These are phyloP conservation scores for Oryzias curvinotus DNA, from an alignment of 2,113 vertebrate genomes.

Conservation along the genomic window DNA sequence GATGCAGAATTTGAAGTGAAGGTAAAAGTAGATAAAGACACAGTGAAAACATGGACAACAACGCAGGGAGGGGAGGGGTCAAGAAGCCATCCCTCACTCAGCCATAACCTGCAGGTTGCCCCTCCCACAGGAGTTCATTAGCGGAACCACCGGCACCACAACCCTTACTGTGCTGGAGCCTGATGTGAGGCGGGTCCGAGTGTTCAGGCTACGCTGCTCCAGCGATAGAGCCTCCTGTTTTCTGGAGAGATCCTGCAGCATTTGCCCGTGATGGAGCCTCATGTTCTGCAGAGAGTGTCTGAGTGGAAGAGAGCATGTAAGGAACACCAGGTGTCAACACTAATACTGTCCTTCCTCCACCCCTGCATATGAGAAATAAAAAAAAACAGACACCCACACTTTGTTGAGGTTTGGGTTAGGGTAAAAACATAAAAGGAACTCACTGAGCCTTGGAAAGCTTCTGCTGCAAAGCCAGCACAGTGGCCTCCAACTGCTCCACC, in stretches of 20 bases:
- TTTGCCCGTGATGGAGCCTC: conserved; percentile 80
- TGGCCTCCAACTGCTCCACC: conserved; percentile 83
- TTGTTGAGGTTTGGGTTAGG: too few relatives aligned
- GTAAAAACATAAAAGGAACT: conserved; percentile 36
- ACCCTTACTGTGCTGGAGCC: neutral
- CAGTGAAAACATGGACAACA: too few relatives aligned
- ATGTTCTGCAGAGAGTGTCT: conserved; percentile 84
- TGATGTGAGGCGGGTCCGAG: conserved; percentile 45
- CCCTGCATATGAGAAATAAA: too few relatives aligned
- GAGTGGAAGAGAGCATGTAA: neutral
- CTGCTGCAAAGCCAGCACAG: conserved; percentile 76
- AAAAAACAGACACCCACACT: too few relatives aligned
- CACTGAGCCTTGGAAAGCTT: conserved; percentile 88
- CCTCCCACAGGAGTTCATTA: conserved; percentile 73
- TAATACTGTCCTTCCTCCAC: neutral
- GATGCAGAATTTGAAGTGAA: too few relatives aligned
- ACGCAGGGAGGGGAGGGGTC: too few relatives aligned
- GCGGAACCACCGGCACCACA: conserved; percentile 47
- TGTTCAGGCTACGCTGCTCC: conserved; percentile 68
- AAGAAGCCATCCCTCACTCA: conserved; percentile 17
- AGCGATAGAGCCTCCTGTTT: conserved; percentile 78
- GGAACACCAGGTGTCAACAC: neutral
- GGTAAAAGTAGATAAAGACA: too few relatives aligned
- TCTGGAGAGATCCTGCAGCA: conserved; percentile 80
- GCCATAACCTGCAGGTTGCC: conserved; percentile 60